Evolutionary conservation across 1,140 invertebrate genomes (phyloP).

Genomic region (Homalodisca vitripennis): DNA sequence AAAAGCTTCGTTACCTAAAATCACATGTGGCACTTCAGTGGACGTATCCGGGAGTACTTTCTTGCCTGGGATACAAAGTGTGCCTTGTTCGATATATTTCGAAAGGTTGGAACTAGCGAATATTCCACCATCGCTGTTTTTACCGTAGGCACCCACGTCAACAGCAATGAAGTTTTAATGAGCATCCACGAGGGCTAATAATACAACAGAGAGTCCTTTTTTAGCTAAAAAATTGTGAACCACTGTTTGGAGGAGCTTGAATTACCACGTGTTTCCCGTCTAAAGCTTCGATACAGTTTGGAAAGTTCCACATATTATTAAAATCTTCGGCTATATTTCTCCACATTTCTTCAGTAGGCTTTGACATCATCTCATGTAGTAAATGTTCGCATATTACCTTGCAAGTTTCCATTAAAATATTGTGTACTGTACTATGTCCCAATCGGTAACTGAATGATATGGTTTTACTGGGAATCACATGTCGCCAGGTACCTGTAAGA

Average conservation of each 20-base stretch:
- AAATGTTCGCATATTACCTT: slow-evolving; percentile 32
- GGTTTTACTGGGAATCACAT: slow-evolving; percentile 29
- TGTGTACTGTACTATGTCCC: slow-evolving; percentile 33
- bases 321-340: slow-evolving; percentile 33
- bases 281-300: no score
- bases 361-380: slow-evolving; percentile 28
- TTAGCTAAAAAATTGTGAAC: slow-evolving; percentile 49
- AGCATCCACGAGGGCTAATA: slow-evolving; percentile 52
- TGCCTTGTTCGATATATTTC: neutral
- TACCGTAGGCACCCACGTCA: slow-evolving; percentile 46
- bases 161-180: slow-evolving; percentile 34
- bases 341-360: slow-evolving; percentile 33
- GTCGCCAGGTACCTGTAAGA: slow-evolving; percentile 31
- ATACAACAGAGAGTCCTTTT: slow-evolving; percentile 46
- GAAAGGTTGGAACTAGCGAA: slow-evolving; percentile 6
- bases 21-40: slow-evolving; percentile 30
- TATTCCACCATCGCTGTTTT: neutral
- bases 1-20: slow-evolving; percentile 49
- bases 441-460: slow-evolving; percentile 35
- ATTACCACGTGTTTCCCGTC: slow-evolving; percentile 53
- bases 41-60: neutral
- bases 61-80: slow-evolving; percentile 4
- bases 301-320: slow-evolving; percentile 40
- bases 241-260: slow-evolving; percentile 50
- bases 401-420: slow-evolving; percentile 36